Base-by-base conservation (phyloP, 2,113 vertebrate genomes). In the Ornithorhynchus anatinus region DNA sequence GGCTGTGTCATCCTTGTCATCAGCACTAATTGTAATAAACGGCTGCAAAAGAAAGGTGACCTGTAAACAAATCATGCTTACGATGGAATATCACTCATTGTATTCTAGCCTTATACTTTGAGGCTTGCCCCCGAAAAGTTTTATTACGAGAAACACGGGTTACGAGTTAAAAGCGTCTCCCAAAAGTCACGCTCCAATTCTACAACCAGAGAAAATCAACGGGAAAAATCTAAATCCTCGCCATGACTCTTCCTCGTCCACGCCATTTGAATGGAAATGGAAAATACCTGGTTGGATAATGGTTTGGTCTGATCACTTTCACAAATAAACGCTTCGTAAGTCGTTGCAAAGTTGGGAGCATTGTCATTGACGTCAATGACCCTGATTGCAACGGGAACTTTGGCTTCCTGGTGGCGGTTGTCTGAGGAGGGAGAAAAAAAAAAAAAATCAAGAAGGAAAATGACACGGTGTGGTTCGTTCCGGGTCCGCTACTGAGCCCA, bases 341-440 rank as follows among this genome's bases (percentile, higher is more conserved):
- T 91, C 3, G 90, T 92, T 0, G 95, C 95, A 45, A 99, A 96
- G 80, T 94, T 97, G n/a, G 97, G 97, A 17, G 95, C 70, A 0
- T 99, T 98, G 88, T 99, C 97, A 0, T 99, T 99, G 57, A 96
- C 87, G 0, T 99, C 97, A 58, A 95, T 82, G 0, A 99, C 94
- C 76, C 91, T 96, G 75, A 99, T 97, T 65, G 96, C 94, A 8
- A 99, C 95, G 2, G 95, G 95, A 32, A 98, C 97, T 92, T 96
- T 98, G 72, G 96, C 93, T 89, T 97, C 95, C 76, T 97, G 96
- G 79, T 96, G 94, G 56, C 95, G 92, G 27, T 96, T 96, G 53
- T 96, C 97, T 98, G 61, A 1, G 54, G 40, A 69, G 17, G n/a
- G n/a, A n/a, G n/a, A n/a, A n/a, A n/a, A 20, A 54, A 79, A 40